Conservation (phyloP, 30 jellyfish, hydroid and myxozoan genomes). For the Nemopilema nomurai region DNA sequence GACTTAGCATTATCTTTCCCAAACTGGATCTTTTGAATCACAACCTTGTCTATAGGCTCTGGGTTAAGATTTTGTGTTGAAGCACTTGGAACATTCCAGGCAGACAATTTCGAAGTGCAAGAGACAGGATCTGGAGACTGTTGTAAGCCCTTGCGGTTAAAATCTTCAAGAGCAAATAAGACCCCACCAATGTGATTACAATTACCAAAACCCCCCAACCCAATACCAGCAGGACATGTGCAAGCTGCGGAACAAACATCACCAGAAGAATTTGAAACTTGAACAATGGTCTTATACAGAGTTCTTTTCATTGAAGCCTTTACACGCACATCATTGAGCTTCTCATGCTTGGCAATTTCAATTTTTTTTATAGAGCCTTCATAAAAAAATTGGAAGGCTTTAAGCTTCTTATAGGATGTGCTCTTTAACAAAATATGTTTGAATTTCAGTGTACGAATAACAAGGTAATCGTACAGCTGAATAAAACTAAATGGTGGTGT, state of each 20-base stretch:
- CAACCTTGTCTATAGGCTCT: not conserved
- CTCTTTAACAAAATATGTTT: slow-evolving; percentile 39
- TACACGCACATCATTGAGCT: slow-evolving; percentile 5
- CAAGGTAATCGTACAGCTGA: slow-evolving; percentile 50
- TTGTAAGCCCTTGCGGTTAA: not conserved
- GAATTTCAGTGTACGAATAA: slow-evolving; percentile 34
- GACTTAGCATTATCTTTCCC: slow-evolving; percentile 2
- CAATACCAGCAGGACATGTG: slow-evolving; percentile 26
- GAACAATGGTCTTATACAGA: slow-evolving; percentile 1
- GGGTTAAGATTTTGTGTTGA: not conserved
- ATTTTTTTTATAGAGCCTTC: slow-evolving; percentile 33
- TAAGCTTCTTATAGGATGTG: slow-evolving; percentile 31
- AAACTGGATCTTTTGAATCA: not conserved
- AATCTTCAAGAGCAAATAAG: not conserved
- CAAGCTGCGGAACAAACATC: slow-evolving; percentile 32
- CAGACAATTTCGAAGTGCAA: too few species aligned
- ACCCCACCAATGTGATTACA: slow-evolving; percentile 8
- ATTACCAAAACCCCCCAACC: slow-evolving; percentile 13
- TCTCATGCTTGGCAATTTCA: slow-evolving; percentile 27
- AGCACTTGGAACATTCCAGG: not conserved
- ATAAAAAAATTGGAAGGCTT: slow-evolving; percentile 39
- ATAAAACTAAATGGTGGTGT: slow-evolving; percentile 44
- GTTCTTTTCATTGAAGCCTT: slow-evolving; percentile 15
- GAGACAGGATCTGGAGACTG: not conserved
- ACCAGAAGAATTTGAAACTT: slow-evolving; percentile 9